These are phyloP conservation scores for Junonia oenone DNA, from an alignment of 2,888 invertebrate species.

Conservation along the genomic window DNA sequence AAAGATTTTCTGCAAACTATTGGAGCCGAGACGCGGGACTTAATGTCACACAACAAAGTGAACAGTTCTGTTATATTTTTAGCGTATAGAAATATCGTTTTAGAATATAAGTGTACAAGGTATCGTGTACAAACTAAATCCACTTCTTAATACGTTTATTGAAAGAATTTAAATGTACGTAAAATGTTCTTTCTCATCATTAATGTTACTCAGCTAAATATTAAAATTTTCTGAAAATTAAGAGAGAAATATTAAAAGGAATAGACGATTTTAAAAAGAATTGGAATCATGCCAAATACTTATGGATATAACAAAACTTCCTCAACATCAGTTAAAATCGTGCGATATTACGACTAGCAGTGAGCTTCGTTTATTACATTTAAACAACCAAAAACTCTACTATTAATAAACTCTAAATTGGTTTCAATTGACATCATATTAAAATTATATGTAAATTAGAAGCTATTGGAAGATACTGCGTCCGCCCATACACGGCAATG, in stretches of 20 bases:
- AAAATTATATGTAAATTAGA: constrained; percentile 23
- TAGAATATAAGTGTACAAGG: no score
- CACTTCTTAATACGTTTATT: no score
- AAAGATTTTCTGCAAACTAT: no score
- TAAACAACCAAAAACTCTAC: background rate
- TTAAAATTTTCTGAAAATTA: background rate
- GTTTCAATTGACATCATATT: constrained; percentile 1
- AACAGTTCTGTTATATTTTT: no score
- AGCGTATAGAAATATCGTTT: no score
- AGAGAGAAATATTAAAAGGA: background rate
- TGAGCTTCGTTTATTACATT: background rate
- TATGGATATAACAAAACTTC: background rate
- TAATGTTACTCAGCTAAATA: background rate
- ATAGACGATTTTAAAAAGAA: background rate
- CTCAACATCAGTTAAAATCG: background rate
- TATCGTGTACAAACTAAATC: no score
- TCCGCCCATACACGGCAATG: constrained; percentile 27
- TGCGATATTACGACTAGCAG: background rate
- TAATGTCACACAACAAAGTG: no score
- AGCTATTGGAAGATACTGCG: constrained; percentile 20
- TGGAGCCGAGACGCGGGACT: no score
- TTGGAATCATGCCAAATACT: background rate
- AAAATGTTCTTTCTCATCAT: no score
- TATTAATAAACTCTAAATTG: background rate
- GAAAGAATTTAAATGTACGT: no score